phyloP scores from a whole-genome alignment of 2,113 vertebrate species.

The Antigone vipio region DNA sequence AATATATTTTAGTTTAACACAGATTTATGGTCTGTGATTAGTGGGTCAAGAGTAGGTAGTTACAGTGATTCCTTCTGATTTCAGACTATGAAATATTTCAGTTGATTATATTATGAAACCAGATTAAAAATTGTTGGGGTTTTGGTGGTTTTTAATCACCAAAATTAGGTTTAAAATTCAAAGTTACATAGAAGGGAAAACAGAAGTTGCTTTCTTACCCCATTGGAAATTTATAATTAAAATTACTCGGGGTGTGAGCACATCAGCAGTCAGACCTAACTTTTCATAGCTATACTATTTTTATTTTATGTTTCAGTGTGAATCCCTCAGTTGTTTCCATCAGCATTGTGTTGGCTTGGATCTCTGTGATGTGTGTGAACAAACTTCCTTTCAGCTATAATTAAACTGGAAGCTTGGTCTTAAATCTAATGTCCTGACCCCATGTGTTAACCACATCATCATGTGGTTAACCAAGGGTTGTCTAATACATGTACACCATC shows the following conservation, averaged over 20 bases:
- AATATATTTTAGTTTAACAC: not conserved
- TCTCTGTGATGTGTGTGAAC: not conserved
- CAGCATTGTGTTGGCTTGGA: not conserved
- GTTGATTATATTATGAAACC: not conserved
- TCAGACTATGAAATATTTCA: not conserved
- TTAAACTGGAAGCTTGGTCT: not conserved
- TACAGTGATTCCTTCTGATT: not conserved
- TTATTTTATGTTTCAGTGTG: not conserved
- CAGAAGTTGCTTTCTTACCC: not conserved
- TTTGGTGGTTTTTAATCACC: not conserved
- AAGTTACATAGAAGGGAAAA: not conserved
- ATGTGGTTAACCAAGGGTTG: not conserved
- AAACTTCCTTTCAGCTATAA: not conserved
- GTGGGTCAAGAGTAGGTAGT: not conserved
- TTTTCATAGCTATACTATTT: not conserved
- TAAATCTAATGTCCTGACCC: not conserved
- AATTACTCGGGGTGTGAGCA: not conserved
- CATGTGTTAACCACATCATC: not conserved
- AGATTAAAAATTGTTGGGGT: not conserved
- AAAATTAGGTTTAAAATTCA: not conserved
- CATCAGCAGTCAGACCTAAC: not conserved
- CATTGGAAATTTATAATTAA: not conserved
- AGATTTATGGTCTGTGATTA: not conserved
- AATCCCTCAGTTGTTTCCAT: not conserved
- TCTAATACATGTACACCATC: not conserved